Base-by-base conservation (phyloP, 2,113 vertebrate genomes). In the Archocentrus centrarchus region DNA sequence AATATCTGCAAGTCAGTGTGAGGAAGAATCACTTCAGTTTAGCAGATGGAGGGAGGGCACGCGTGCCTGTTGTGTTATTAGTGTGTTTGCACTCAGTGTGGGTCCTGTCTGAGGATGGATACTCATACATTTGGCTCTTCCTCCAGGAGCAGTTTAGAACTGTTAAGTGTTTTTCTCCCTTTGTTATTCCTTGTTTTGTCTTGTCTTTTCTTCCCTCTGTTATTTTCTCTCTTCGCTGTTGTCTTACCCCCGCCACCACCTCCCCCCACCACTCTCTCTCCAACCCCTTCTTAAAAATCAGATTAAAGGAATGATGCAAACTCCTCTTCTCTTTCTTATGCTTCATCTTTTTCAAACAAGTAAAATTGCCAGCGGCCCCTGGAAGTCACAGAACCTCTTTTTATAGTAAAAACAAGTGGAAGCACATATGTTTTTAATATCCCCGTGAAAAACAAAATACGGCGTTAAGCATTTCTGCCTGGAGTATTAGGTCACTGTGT, bases 291-390 rank as follows among this genome's bases (percentile, higher is more conserved):
- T 78, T 70, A 76, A 89, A 80, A 82, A 70, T 83, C 80, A 84
- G 82, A 90, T 86, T 90, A 87, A 91, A 93, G 85, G 68, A 84
- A 88, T 89, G 90, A 93, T 87, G 90, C 81, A 93, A 89, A 84
- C 84, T 80, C 89, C 58, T 81, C 75, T 13, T 76, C 78, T 87
- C 70, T 79, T 64, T 89, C 84, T 85, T 75, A 24, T 77, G 76
- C 70, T 84, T 84, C 78, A 90, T 92, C 77, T 80, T 84, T 59
- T 81, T 10, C 14, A 32, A 88, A 64, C 60, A 18, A 88, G 76
- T 83, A 59, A 59, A 86, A 78, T 86, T 90, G 82, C 89, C 91
- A 77, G 78, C 37, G 55, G 89, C 84, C 84, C 27, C 3, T 15
- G 79, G 75, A 87, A 79, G 79, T 78, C 14, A 15, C 77, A 57